Evolutionary conservation across 2,113 vertebrate genomes (phyloP), one percentile per base, ranked within the genome.

Genomic region (Pardalotus punctatus): DNA sequence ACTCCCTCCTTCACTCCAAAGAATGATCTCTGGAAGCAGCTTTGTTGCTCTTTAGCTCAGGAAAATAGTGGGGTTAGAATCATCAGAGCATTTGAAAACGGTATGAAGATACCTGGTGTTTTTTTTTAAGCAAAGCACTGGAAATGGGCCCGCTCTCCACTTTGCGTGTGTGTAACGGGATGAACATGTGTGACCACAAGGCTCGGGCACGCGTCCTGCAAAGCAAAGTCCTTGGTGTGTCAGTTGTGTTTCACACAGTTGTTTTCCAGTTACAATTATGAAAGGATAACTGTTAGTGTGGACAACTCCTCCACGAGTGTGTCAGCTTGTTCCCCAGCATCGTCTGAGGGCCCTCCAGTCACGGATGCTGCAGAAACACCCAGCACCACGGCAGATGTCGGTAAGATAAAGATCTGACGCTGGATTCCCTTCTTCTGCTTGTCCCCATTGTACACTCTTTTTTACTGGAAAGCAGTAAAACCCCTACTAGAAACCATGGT

Each of bases 231-330:
- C 69, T 94, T 77, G 27, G 33, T 12, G 74, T 95, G 82, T 74
- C 92, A 96, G 86, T 74, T 71, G 73, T 87, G 33, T 88, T 92
- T 93, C 78, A 94, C 90, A 79, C 58, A 80, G 91, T 88, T 96
- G 56, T 96, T 96, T 96, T 97, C 80, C 96, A 97, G 97, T 94
- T 97, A 97, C 70, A 91, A 97, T 96, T 93, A 97, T 47, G 96
- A 96, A 90, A 97, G 97, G 58, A 76, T 96, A 80, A 92, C 94
- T 57, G 82, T 95, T 81, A 92, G 94, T 70, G 57, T 87, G 81
- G 94, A 94, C 83, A 97, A 97, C 92, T 89, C 93, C 33, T 95
- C 98, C 66, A 79, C 53, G 3, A 97, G 97, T 83, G 40, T 96
- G 38, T 94, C 97, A 60, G 94, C 97, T 60, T 97, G 97, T 70